A percentile compares a stretch with the other conserved stretches of the same genome.
Evolutionary conservation across 2,888 invertebrate species (phyloP).

Genomic region (Tipula lateralis): DNA sequence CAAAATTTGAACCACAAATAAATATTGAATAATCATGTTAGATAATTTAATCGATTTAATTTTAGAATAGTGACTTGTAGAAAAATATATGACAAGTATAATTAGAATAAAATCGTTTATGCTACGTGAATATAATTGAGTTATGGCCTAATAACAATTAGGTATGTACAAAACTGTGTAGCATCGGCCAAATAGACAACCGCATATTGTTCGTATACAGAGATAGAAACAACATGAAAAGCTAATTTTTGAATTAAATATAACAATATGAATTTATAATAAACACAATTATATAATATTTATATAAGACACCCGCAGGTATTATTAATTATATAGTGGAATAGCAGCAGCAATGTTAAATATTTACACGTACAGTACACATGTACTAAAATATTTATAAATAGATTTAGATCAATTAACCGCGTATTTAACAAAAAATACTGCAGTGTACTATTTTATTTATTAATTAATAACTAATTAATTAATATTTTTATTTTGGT

Average conservation of each 20-base stretch:
- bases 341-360: neutral
- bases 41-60: neutral
- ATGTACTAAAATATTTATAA: neutral
- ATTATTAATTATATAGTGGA: neutral
- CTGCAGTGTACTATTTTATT: neutral
- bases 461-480: neutral
- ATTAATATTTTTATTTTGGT: neutral
- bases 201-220: no score
- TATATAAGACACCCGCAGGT: neutral
- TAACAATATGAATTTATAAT: neutral
- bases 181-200: neutral
- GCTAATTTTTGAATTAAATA: neutral
- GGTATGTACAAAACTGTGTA: no score
- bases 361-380: neutral
- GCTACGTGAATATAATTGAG: neutral
- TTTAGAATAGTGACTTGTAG: neutral
- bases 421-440: neutral
- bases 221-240: neutral
- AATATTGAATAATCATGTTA: neutral
- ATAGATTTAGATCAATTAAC: neutral
- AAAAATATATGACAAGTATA: neutral
- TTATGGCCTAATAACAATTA: neutral
- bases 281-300: neutral
- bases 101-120: neutral
- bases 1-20: neutral